Conservation (phyloP, 92 coral and sea anemone species). For the Heteractis magnifica region DNA sequence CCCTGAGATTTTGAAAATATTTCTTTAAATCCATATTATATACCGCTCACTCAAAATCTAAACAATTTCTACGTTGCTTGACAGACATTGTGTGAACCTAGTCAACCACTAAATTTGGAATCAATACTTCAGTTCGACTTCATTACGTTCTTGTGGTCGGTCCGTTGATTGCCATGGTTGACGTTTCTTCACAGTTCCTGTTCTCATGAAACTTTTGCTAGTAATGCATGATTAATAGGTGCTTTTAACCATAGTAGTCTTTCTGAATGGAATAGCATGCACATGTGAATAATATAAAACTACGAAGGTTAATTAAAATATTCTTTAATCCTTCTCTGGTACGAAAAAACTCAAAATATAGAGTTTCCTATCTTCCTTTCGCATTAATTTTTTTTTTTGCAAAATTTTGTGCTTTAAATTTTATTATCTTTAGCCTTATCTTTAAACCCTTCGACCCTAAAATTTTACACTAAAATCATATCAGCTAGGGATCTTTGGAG, state of each 20-base stretch:
- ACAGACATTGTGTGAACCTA: neutral
- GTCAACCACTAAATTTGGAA: neutral
- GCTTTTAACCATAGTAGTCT: neutral
- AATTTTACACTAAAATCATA: neutral
- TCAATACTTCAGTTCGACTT: neutral
- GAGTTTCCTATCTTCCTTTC: neutral
- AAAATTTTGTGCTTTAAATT: neutral
- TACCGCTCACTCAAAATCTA: neutral
- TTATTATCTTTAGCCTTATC: neutral
- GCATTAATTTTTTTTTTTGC: neutral
- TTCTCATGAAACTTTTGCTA: neutral
- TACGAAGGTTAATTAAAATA: neutral
- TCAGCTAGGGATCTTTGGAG: neutral
- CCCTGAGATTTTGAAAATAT: too few relatives aligned
- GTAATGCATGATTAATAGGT: neutral
- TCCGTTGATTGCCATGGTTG: too few relatives aligned
- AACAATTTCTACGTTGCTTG: neutral
- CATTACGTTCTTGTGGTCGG: too few relatives aligned
- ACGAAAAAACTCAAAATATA: neutral
- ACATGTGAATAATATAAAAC: neutral
- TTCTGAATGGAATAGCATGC: neutral
- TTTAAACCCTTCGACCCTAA: neutral
- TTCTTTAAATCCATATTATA: too few relatives aligned
- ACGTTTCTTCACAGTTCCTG: too few relatives aligned
- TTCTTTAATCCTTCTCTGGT: neutral